Evolutionary conservation across 2,113 vertebrate species (phyloP).

Genomic region (Pollimyrus isidori): DNA sequence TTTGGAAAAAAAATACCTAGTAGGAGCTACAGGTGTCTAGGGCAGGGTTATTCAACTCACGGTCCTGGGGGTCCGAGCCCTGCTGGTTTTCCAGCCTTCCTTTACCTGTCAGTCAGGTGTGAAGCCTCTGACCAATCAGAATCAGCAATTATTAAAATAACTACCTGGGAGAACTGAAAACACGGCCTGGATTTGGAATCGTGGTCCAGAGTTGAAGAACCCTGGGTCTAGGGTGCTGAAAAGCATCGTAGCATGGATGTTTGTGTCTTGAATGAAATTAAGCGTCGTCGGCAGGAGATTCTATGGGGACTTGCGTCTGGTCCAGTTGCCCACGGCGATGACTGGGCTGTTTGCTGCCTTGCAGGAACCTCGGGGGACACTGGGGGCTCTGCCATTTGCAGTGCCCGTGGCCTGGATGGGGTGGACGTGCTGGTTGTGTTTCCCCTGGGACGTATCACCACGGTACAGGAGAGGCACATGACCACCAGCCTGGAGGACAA

Average conservation of each 20-base stretch:
- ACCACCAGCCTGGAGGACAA: constrained; percentile 79
- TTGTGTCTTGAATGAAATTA: not conserved
- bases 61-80: no score
- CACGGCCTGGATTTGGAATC: no score
- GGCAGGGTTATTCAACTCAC: no score
- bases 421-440: constrained; percentile 78
- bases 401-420: constrained; percentile 64
- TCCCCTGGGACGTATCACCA: constrained; percentile 69
- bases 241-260: not conserved
- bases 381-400: constrained; percentile 78
- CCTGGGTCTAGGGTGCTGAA: not conserved
- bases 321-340: not conserved
- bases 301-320: not conserved
- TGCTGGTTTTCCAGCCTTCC: no score
- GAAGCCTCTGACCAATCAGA: no score
- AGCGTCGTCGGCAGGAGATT: not conserved
- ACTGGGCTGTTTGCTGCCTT: not conserved
- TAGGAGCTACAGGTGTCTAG: not conserved
- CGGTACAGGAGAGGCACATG: constrained; percentile 87
- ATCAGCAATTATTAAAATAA: no score
- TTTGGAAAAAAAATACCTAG: not conserved
- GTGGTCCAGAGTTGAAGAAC: no score
- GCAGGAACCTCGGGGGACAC: constrained; percentile 92
- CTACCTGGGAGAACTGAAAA: no score
- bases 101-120: no score